phyloP scores from a whole-genome alignment of 2,888 invertebrate genomes.

The Taphrorychus bicolor region DNA sequence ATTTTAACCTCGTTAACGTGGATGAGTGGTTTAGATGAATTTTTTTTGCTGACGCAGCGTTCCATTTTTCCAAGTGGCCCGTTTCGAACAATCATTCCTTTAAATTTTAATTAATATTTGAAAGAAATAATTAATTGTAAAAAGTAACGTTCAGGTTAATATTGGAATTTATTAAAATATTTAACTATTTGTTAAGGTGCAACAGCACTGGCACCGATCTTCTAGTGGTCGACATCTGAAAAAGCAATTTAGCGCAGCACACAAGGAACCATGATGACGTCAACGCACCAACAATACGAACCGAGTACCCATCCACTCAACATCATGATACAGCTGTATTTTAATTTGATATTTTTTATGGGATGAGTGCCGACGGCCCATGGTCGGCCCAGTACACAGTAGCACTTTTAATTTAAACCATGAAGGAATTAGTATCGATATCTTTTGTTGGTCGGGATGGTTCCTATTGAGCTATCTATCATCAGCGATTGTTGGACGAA shows the following conservation, averaged over 20 bases:
- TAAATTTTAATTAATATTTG: no score
- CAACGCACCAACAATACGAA: constrained; percentile 1
- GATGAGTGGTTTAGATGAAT: constrained; percentile 12
- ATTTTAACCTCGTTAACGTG: constrained; percentile 20
- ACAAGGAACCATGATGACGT: background rate
- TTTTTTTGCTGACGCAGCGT: constrained; percentile 23
- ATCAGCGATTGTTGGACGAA: constrained; percentile 31
- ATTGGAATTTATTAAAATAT: background rate
- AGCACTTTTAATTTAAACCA: constrained; percentile 43
- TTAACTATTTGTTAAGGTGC: no score
- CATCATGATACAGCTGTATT: constrained; percentile 35
- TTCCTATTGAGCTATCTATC: constrained; percentile 40
- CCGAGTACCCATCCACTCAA: background rate
- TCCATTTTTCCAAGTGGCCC: constrained; percentile 1
- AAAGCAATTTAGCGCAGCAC: background rate
- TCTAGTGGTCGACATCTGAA: background rate
- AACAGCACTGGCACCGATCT: no score
- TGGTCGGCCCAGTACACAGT: constrained; percentile 36
- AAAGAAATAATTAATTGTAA: background rate
- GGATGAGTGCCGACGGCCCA: constrained; percentile 15
- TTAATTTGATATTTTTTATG: constrained; percentile 42
- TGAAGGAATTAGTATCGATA: constrained; percentile 39
- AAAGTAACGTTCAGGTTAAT: background rate
- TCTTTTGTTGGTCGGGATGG: constrained; percentile 37
- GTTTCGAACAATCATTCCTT: background rate